Evolutionary conservation across 2,113 vertebrate species (phyloP).

Genomic region (Malaclemys terrapin): DNA sequence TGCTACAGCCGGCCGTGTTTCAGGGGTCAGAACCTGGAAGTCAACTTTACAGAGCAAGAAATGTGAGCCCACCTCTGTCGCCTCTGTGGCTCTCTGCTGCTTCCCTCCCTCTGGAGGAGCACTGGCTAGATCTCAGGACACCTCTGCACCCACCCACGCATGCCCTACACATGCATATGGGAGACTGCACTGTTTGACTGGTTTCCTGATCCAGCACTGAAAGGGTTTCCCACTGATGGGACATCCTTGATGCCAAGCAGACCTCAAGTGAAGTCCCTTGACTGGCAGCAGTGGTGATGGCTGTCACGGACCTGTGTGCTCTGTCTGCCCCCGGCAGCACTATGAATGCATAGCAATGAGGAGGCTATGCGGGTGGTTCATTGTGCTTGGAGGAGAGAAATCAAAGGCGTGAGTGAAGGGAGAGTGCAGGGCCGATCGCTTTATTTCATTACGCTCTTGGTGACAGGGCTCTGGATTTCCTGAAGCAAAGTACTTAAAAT

Average conservation of each 20-base stretch:
- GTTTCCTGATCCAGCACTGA: neutral
- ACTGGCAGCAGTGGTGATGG: neutral
- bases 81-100: neutral
- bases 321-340: neutral
- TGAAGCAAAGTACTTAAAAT: conserved; percentile 38
- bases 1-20: fast-evolving
- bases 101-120: neutral
- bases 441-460: conserved; percentile 12
- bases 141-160: too few species aligned
- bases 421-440: neutral
- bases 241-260: neutral
- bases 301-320: neutral
- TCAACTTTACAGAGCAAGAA: neutral
- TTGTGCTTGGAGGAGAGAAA: neutral
- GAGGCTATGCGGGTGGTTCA: neutral
- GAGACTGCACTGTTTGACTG: neutral
- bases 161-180: neutral
- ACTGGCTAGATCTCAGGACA: neutral
- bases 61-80: neutral
- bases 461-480: conserved; percentile 47
- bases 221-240: neutral
- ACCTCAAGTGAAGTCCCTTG: neutral
- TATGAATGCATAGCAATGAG: neutral
- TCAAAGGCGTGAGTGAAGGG: neutral
- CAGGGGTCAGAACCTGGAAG: neutral